phyloP scores from a whole-genome alignment of 2,888 invertebrate genomes.

The Zeuzera pyrina region DNA sequence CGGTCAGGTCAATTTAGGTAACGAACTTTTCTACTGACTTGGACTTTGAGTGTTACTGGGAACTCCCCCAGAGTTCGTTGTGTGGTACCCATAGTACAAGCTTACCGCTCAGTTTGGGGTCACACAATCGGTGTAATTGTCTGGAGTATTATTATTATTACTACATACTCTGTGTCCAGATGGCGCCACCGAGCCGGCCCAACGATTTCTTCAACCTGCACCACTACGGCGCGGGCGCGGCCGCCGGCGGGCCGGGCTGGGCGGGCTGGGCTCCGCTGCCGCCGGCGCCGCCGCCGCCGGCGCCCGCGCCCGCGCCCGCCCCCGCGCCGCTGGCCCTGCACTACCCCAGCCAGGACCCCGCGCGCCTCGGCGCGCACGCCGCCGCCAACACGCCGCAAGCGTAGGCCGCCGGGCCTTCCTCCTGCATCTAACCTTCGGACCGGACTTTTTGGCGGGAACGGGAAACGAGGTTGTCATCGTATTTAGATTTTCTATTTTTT shows the following conservation, averaged over 20 bases:
- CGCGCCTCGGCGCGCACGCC: conserved; percentile 84
- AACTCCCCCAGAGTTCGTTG: too few relatives aligned
- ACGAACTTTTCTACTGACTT: too few relatives aligned
- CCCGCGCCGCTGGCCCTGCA: conserved; percentile 79
- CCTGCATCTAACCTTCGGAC: too few relatives aligned
- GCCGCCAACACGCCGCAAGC: conserved; percentile 53
- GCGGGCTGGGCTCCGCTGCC: too few relatives aligned
- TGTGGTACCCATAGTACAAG: too few relatives aligned
- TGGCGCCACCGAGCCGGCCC: conserved; percentile 66
- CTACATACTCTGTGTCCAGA: conserved; percentile 24
- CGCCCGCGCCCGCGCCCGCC: conserved; percentile 42
- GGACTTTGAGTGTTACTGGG: too few relatives aligned
- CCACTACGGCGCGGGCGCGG: conserved; percentile 42
- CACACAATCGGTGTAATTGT: background rate
- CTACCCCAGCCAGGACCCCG: conserved; percentile 98
- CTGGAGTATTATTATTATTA: background rate
- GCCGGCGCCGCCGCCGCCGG: conserved; percentile 32
- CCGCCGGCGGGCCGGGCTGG: conserved; percentile 32
- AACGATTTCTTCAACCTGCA: conserved; percentile 77
- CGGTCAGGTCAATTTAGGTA: too few relatives aligned
- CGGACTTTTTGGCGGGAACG: too few relatives aligned
- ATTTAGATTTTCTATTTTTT: too few relatives aligned
- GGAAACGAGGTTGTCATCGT: too few relatives aligned
- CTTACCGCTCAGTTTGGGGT: too few relatives aligned
- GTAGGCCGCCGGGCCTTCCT: conserved; percentile 18